Base-by-base conservation (phyloP, 2,113 vertebrate species). In the Argyrosomus japonicus region DNA sequence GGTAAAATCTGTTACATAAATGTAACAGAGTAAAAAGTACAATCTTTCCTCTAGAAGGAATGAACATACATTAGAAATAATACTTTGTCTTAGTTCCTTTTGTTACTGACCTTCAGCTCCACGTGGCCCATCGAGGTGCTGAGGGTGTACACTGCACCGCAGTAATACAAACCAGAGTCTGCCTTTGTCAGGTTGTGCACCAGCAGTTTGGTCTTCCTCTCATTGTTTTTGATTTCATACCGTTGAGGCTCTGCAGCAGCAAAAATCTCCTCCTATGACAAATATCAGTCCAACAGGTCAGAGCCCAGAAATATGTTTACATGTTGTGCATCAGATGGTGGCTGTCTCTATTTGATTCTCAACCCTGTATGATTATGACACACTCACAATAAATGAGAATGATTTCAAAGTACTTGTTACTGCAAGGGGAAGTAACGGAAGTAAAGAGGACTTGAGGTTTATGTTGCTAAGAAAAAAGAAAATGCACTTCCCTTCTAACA, bases 91-190 rank as follows among this genome's bases (percentile, higher is more conserved):
- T n/a, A 27, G 10, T 25, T 1, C 25, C 43, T 56, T 51, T 47
- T 68, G 6, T 1, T 2, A 48, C 85, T 88, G 73, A 99, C 96
- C 54, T 67, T 95, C 11, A 99, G 90, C 0, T 94, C 40, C 73
- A 96, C 9, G 0, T 23, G 86, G 2, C 83, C 63, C 79, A 87
- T 74, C 0, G 90, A 93, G 56, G 76, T 84, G 3, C 93, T 89
- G 40, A 97, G 73, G 5, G 67, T 47, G 78, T 97, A 99, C 32
- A 83, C 18, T 0, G 97, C 97, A 0, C 84, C 93, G 75, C 98
- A 99, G 82, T 82, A 88, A 77, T 96, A 99, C 63, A 56, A n/a
- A 0, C 96, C 95, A 4, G 65, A 25, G 27, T 99, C 96, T 1
- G 89, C 75, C 57, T 93, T 76, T 0, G 93, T 88, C 71, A 99